Percentiles rank a stretch among this genome's conserved stretches.
phyloP scores from a whole-genome alignment of 2,888 invertebrate genomes.

The Cephus nigrinus region DNA sequence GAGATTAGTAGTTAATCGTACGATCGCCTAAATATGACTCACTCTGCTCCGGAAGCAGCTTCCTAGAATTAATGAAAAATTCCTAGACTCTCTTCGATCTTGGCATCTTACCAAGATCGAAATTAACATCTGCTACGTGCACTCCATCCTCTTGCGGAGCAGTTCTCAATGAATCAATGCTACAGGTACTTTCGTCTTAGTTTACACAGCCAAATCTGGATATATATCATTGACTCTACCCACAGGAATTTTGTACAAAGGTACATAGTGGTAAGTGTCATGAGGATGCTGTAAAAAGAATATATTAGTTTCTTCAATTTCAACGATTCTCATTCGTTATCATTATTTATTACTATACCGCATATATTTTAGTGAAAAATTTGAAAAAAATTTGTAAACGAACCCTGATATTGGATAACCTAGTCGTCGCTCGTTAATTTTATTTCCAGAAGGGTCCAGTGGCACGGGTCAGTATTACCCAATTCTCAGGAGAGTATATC shows the following conservation, averaged over 20 bases:
- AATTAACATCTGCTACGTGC: neutral
- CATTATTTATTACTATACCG: neutral
- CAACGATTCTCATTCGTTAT: neutral
- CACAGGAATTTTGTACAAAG: neutral
- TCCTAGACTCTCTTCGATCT: neutral
- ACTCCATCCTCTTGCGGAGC: neutral
- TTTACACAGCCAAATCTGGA: neutral
- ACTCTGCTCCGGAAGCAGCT: neutral
- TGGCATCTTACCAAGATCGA: neutral
- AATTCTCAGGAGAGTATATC: neutral
- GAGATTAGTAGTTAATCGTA: neutral
- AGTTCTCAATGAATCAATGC: neutral
- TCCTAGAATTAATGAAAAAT: neutral
- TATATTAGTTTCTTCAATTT: neutral
- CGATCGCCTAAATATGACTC: neutral
- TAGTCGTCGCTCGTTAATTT: neutral
- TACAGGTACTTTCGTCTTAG: neutral
- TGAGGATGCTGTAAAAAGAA: neutral
- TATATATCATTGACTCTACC: neutral
- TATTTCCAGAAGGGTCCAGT: neutral
- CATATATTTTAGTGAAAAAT: neutral
- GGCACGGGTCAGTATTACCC: neutral
- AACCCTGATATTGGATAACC: neutral
- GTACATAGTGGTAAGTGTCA: neutral
- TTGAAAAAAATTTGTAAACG: neutral